Base-by-base conservation (phyloP, 2,113 vertebrate genomes). In the Hippocampus guttulatus region DNA sequence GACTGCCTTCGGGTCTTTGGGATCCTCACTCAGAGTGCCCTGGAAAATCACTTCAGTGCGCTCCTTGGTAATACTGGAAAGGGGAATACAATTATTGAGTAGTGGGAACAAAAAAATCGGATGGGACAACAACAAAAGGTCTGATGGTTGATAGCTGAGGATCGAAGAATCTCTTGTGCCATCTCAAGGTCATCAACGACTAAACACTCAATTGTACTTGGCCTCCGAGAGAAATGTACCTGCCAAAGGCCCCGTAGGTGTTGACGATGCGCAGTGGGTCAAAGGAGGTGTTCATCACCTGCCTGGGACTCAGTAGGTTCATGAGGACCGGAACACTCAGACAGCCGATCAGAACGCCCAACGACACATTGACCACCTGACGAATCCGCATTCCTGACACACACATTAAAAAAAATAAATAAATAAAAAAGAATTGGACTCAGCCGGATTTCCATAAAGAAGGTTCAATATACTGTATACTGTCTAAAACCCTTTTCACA, bases 201-300 rank as follows among this genome's bases (percentile, higher is more conserved):
- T 23, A 55, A 8, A 55, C 9, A 55, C 52, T 3, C 21, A 58
- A 58, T 58, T 58, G 55, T 27, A 58, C 55, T 25, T 23, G 9
- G 20, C 21, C 7, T 54, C 20, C n/a, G 52, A 18, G 2, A 55
- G 52, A 23, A n/a, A 25, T 8, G 27, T 92, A 99, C 97, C 96
- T 98, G 64, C 96, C 96, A 0, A 99, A 99, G 52, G 96, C 96
- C 21, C 97, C 97, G 0, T 99, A 98, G 1, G 96, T 98, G 92
- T 99, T 99, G 86, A 99, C 97, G 0, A 99, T 97, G 21, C 96
- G 77, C 58, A 99, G 92, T 0, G 97, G 85, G 85, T 92, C 93
- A 77, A 98, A 99, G 0, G 96, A 97, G 0, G 93, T 93, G 88
- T 98, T 99, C 97, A 99, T 98, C 84, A 96, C 77, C 87, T 98